Evolutionary conservation across 2,113 vertebrate genomes (phyloP), one percentile per base, ranked within the genome.

Genomic region (Corythornis madagascariensis): DNA sequence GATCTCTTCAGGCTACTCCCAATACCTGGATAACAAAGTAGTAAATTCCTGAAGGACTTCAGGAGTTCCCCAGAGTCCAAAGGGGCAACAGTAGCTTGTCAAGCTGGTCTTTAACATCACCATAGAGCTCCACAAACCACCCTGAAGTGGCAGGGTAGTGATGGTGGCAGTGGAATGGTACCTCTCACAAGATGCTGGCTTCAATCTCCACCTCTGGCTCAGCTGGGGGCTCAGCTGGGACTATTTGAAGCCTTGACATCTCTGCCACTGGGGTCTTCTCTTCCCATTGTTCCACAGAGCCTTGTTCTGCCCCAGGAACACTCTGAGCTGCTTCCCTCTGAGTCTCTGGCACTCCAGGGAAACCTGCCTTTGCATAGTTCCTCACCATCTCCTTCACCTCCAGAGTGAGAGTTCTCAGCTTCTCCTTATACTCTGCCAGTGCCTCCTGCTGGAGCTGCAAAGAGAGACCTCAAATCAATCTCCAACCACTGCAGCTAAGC

Each of bases 361-460:
- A 98, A 76, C 97, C 96, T 6, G 83, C 65, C 55, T 94, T 96
- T 14, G 98, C 47, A 25, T 96, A 98, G 70, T 85, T 96, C 69
- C 98, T 99, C 73, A 98, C 94, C 1, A 97, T 81, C 66, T 98
- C 98, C 81, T 95, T 97, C 90, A 98, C 98, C 56, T 99, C 98
- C 2, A 28, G 26, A 6, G 88, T 96, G 91, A 99, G 95, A 19
- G 92, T 92, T 89, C 96, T 98, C 95, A 98, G 20, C 56, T 97
- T 99, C 93, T 97, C 96, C 35, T 98, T 92, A 0, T 98, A 98
- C 59, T 99, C 98, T 4, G 89, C 88, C 92, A 95, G 86, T 3
- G 96, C 98, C 56, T 98, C 97, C 94, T 98, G 97, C 84, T 98
- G 98, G 77, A 99, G 98, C 99, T 99, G 97, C 67, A 74, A 81